Conservation (phyloP, 2,113 vertebrate species). For the Sinocyclocheilus rhinocerous region DNA sequence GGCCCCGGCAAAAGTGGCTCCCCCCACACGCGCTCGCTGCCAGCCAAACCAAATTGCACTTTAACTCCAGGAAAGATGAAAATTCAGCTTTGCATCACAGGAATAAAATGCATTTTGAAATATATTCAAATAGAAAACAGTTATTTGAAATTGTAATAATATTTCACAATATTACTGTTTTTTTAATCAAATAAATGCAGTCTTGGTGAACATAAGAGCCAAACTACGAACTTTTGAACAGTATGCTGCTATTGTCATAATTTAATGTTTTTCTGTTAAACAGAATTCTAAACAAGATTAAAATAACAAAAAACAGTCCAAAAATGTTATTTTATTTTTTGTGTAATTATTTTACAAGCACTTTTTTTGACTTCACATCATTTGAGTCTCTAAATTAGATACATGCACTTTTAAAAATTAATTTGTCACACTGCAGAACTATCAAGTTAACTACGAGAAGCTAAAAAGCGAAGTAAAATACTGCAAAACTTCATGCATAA, state of each 20-base stretch:
- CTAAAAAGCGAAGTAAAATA: too few relatives aligned
- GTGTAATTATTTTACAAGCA: too few relatives aligned
- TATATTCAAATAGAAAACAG: neutral
- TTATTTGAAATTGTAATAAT: neutral
- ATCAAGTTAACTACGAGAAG: neutral
- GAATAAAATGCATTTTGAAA: neutral
- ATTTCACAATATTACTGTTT: neutral
- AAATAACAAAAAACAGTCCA: too few relatives aligned
- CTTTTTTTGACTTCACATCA: neutral
- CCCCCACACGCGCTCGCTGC: constrained; percentile 23
- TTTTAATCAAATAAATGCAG: too few relatives aligned
- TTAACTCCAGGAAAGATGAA: constrained; percentile 59
- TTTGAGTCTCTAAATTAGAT: neutral
- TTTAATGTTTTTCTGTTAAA: too few relatives aligned
- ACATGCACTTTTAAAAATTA: neutral
- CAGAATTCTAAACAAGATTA: too few relatives aligned
- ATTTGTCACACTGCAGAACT: neutral
- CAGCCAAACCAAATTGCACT: constrained; percentile 61
- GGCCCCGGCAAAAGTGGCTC: constrained; percentile 45
- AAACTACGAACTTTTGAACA: too few relatives aligned
- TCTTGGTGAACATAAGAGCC: too few relatives aligned
- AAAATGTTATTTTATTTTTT: too few relatives aligned
- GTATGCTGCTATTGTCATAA: too few relatives aligned
- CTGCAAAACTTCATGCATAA: neutral
- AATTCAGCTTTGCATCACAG: neutral